phyloP scores from a whole-genome alignment of 2,888 invertebrate species.

The Octonoba sinensis region DNA sequence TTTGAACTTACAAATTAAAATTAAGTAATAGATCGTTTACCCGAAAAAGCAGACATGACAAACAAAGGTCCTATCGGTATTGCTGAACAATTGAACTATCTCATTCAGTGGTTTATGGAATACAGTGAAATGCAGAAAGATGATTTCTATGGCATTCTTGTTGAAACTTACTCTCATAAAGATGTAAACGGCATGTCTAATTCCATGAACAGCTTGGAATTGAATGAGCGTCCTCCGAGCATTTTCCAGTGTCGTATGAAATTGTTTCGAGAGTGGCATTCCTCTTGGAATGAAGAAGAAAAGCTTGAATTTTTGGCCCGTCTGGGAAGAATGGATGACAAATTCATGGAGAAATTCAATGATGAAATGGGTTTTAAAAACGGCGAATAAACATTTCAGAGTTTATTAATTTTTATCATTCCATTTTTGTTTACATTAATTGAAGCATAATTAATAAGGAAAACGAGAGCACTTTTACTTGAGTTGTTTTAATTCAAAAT shows the following conservation, averaged over 20 bases:
- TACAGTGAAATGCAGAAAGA: slow-evolving; percentile 89
- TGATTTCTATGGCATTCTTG: slow-evolving; percentile 84
- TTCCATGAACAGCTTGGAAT: slow-evolving; percentile 54
- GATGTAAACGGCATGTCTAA: slow-evolving; percentile 52
- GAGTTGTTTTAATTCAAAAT: no score
- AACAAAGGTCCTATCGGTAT: slow-evolving; percentile 59
- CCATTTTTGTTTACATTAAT: slow-evolving; percentile 39
- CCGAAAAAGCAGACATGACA: slow-evolving; percentile 26
- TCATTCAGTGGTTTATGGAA: slow-evolving; percentile 88
- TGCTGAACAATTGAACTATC: slow-evolving; percentile 79
- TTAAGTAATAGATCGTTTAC: not conserved
- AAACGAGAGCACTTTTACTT: no score
- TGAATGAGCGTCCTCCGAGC: slow-evolving; percentile 69
- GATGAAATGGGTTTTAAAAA: slow-evolving; percentile 54
- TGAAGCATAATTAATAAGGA: not conserved
- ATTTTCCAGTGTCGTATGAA: slow-evolving; percentile 72
- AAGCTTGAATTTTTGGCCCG: slow-evolving; percentile 69
- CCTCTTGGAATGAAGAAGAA: slow-evolving; percentile 70
- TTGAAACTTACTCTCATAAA: slow-evolving; percentile 75
- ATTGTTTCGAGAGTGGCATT: slow-evolving; percentile 72
- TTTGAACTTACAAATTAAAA: slow-evolving; percentile 3
- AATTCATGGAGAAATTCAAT: slow-evolving; percentile 70
- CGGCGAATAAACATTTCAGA: slow-evolving; percentile 27
- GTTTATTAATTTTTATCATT: slow-evolving; percentile 45
- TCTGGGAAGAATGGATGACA: slow-evolving; percentile 69